Evolutionary conservation across 2,888 invertebrate genomes (phyloP).

Genomic region (Sepiola atlantica): DNA sequence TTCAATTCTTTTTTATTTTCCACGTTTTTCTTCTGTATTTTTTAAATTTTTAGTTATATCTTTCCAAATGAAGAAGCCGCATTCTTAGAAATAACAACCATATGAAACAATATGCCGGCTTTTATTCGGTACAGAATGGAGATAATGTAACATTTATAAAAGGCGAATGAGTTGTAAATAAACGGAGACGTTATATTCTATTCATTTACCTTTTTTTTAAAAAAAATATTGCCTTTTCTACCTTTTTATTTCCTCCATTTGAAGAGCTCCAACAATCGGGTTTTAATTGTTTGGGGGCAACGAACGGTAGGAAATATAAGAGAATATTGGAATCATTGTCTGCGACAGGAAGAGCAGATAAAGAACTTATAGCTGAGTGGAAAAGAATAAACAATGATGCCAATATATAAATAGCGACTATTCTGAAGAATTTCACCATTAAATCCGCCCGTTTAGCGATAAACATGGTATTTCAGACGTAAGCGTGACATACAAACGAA

Average conservation of each 20-base stretch:
- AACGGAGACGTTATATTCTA: not conserved
- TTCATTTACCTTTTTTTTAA: not conserved
- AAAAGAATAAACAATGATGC: not conserved
- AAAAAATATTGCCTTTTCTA: not conserved
- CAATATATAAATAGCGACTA: not conserved
- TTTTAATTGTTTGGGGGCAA: slow-evolving; percentile 32
- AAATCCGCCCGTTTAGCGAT: no score
- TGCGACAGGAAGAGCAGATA: not conserved
- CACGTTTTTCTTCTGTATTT: not conserved
- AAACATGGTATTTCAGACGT: no score
- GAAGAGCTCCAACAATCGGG: not conserved
- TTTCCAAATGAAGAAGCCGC: not conserved
- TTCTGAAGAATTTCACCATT: no score
- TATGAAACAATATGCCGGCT: not conserved
- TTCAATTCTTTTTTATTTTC: no score
- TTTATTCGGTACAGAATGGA: not conserved
- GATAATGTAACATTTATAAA: slow-evolving; percentile 1
- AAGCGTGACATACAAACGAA: no score
- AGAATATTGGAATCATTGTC: not conserved
- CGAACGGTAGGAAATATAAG: not conserved
- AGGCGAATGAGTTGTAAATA: not conserved
- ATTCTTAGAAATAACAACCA: not conserved
- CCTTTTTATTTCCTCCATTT: not conserved
- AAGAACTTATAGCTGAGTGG: not conserved
- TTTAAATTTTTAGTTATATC: no score